Conservation (phyloP, 2,797 vertebrate species). For the Lerista edwardsae region DNA sequence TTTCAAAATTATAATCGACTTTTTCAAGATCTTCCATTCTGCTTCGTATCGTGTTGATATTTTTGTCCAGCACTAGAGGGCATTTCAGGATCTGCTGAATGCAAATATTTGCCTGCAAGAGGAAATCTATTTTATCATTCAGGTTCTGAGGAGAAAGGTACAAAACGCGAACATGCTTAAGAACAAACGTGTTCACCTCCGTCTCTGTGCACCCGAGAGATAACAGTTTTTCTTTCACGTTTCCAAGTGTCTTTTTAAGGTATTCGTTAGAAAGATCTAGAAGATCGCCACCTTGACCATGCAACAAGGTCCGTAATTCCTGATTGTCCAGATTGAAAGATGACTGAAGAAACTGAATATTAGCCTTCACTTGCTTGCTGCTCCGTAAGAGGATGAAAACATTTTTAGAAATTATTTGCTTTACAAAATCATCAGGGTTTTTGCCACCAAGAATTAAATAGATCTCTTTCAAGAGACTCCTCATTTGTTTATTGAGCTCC, state of each 20-base stretch:
- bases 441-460: constrained; percentile 71
- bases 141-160: constrained; percentile 75
- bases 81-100: constrained; percentile 76
- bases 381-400: constrained; percentile 83
- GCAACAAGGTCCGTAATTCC: constrained; percentile 76
- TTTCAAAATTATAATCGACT: constrained; percentile 78
- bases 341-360: constrained; percentile 73
- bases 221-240: constrained; percentile 72
- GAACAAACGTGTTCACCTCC: constrained; percentile 72
- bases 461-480: constrained; percentile 75
- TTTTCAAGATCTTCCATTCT: constrained; percentile 73
- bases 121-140: constrained; percentile 79
- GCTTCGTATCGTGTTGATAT: constrained; percentile 73
- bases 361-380: constrained; percentile 79
- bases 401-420: constrained; percentile 79
- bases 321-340: constrained; percentile 71
- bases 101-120: constrained; percentile 76
- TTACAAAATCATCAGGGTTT: constrained; percentile 75
- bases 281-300: constrained; percentile 73
- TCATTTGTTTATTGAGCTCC: constrained; percentile 81
- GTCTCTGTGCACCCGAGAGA: constrained; percentile 67
- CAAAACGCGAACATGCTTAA: constrained; percentile 72
- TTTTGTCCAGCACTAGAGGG: constrained; percentile 80
- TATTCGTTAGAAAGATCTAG: constrained; percentile 80
- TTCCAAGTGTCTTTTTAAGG: constrained; percentile 76